A percentile compares a stretch with the other conserved stretches of the same genome.
phyloP scores from a whole-genome alignment of 2,888 invertebrate genomes.

The Drosophila glabriapex region DNA sequence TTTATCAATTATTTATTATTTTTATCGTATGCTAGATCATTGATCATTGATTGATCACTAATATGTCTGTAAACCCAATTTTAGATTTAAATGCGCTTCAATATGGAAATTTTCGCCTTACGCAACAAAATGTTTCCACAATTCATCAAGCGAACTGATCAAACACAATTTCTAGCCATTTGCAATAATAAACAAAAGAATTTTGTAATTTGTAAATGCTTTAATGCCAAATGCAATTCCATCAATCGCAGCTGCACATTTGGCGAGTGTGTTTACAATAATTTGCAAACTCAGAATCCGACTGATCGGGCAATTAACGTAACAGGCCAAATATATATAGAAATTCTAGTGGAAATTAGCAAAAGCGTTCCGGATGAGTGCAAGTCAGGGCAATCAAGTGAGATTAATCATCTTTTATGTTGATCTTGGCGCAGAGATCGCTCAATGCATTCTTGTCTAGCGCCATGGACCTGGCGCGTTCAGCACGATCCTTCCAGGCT shows the following conservation, averaged over 20 bases:
- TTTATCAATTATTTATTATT: neutral
- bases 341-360: slow-evolving; percentile 19
- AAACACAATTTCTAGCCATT: slow-evolving; percentile 54
- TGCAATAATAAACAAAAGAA: slow-evolving; percentile 66
- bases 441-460: slow-evolving; percentile 54
- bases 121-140: slow-evolving; percentile 18
- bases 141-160: slow-evolving; percentile 62
- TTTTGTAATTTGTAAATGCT: slow-evolving; percentile 56
- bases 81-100: slow-evolving; percentile 17
- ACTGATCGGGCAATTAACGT: slow-evolving; percentile 51
- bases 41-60: neutral
- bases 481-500: slow-evolving; percentile 68
- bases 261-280: slow-evolving; percentile 61
- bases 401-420: slow-evolving; percentile 17
- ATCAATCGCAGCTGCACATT: slow-evolving; percentile 43
- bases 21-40: neutral
- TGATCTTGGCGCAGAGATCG: slow-evolving; percentile 51
- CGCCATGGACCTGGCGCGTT: slow-evolving; percentile 53
- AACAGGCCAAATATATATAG: slow-evolving; percentile 28
- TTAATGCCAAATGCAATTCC: slow-evolving; percentile 56
- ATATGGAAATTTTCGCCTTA: slow-evolving; percentile 4
- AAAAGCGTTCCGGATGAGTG: slow-evolving; percentile 12
- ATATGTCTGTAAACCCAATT: slow-evolving; percentile 21
- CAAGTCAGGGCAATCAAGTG: slow-evolving; percentile 16
- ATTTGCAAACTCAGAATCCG: slow-evolving; percentile 50